phyloP scores from a whole-genome alignment of 2,797 vertebrate genomes.

The Fistularia tabacaria region DNA sequence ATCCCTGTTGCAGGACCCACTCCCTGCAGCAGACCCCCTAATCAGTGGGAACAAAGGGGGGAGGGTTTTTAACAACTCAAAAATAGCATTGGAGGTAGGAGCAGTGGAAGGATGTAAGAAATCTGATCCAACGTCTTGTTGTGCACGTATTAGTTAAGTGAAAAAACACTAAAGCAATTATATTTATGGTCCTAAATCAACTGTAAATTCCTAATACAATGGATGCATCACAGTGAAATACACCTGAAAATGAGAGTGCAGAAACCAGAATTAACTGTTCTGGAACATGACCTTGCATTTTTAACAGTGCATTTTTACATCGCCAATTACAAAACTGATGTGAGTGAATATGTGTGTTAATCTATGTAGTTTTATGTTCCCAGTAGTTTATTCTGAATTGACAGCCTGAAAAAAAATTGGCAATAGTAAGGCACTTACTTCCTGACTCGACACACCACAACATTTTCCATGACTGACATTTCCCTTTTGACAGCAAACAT shows the following conservation, averaged over 20 bases:
- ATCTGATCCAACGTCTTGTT: slow-evolving; percentile 45
- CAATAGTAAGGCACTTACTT: slow-evolving; percentile 57
- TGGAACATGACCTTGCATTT: neutral
- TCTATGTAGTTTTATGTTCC: slow-evolving; percentile 38
- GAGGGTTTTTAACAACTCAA: slow-evolving; percentile 51
- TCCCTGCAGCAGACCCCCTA: slow-evolving; percentile 60
- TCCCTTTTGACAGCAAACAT: slow-evolving; percentile 45
- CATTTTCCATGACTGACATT: slow-evolving; percentile 61
- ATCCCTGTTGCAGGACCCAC: slow-evolving; percentile 59
- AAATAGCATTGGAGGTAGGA: slow-evolving; percentile 67
- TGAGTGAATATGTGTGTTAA: slow-evolving; percentile 19
- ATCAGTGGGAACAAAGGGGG: slow-evolving; percentile 72
- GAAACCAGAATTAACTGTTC: slow-evolving; percentile 12
- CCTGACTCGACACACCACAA: slow-evolving; percentile 59
- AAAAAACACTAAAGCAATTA: no score
- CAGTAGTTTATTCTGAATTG: slow-evolving; percentile 59
- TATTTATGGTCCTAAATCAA: no score
- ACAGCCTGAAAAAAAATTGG: slow-evolving; percentile 66
- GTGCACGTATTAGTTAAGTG: slow-evolving; percentile 15
- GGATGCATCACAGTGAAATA: no score
- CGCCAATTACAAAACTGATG: slow-evolving; percentile 11
- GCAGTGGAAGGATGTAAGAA: slow-evolving; percentile 68
- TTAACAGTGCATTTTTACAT: neutral
- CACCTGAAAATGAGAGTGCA: neutral
- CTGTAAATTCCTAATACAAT: no score